These are phyloP conservation scores for Capreolus pygargus DNA, from an alignment of 2,113 vertebrate genomes.

Conservation along the genomic window DNA sequence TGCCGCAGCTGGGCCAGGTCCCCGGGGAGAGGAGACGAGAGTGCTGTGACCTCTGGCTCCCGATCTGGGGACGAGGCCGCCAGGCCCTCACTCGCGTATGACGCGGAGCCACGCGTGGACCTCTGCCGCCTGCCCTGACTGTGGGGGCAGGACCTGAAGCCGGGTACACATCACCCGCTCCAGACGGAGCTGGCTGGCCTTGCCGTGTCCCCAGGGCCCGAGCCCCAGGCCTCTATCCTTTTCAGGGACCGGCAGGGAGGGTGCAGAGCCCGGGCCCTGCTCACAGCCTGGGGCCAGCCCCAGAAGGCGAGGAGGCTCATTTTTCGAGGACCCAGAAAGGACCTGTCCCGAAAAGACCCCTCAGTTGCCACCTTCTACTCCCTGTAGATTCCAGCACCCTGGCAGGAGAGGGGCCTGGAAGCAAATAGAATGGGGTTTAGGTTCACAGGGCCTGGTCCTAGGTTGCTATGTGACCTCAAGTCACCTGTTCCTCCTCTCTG, in stretches of 20 bases:
- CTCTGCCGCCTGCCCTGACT: neutral
- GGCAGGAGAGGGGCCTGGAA: neutral
- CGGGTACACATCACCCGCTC: neutral
- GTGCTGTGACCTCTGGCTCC: neutral
- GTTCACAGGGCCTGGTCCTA: accelerated
- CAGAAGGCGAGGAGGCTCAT: neutral
- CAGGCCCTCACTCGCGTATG: accelerated
- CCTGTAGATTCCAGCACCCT: neutral
- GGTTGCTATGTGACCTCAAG: neutral
- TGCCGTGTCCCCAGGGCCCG: neutral
- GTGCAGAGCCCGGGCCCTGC: accelerated
- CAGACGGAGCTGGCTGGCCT: neutral
- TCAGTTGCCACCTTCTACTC: accelerated
- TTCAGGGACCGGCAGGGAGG: neutral
- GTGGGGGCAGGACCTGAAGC: neutral
- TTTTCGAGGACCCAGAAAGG: neutral
- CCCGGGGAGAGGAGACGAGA: neutral
- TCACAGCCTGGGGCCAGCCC: neutral
- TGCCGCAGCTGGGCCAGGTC: accelerated
- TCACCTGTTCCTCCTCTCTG: neutral
- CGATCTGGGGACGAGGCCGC: accelerated
- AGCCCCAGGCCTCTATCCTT: neutral
- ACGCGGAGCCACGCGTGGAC: accelerated
- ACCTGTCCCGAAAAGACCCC: neutral
- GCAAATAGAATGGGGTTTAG: accelerated